Percentiles rank a stretch among this genome's conserved stretches.
These are phyloP conservation scores for Acestrorhynchus altus DNA, from an alignment of 2,797 vertebrate genomes.

Conservation along the genomic window DNA sequence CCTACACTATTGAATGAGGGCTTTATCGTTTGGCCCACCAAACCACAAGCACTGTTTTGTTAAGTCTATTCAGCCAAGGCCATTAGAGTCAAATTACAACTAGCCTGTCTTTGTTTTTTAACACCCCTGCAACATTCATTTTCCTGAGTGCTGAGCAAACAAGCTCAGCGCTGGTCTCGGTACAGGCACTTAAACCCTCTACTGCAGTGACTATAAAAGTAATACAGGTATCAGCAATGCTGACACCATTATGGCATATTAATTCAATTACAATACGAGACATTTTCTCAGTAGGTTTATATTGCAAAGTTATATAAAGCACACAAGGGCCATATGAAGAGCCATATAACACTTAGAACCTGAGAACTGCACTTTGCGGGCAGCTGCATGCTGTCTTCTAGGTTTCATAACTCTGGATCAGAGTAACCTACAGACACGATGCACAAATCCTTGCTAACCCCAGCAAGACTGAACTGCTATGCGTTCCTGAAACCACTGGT, in stretches of 20 bases:
- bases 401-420: too few species aligned
- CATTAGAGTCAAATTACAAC: not conserved
- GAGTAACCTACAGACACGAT: too few species aligned
- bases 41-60: not conserved
- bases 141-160: not conserved
- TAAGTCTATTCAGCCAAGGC: not conserved
- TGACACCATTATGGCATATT: not conserved
- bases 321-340: not conserved
- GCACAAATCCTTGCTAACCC: too few species aligned
- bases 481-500: too few species aligned
- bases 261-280: not conserved
- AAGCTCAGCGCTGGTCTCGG: not conserved
- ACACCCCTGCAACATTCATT: not conserved
- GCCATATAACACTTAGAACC: not conserved
- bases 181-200: not conserved
- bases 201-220: not conserved
- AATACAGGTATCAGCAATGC: not conserved
- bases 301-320: not conserved
- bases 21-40: not conserved
- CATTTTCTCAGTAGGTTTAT: not conserved
- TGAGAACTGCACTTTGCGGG: too few species aligned
- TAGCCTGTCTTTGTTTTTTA: not conserved
- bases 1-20: not conserved
- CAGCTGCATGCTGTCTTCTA: too few species aligned
- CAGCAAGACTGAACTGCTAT: too few species aligned